phyloP scores from a whole-genome alignment of 2,113 vertebrate genomes.

The Cynopterus brachyotis region DNA sequence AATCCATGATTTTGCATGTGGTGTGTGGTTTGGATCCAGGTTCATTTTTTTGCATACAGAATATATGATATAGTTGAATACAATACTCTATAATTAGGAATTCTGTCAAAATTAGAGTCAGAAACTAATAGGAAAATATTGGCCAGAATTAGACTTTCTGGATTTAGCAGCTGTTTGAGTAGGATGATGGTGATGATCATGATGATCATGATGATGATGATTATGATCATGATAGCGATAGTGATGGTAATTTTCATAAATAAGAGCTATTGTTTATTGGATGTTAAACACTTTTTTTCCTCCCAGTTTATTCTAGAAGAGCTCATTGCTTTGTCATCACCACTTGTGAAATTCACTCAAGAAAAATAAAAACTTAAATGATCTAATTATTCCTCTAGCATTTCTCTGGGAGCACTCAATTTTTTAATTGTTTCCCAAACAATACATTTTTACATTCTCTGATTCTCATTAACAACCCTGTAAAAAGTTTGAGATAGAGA shows the following conservation, averaged over 20 bases:
- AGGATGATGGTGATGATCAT: not conserved
- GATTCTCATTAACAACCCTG: constrained; percentile 24
- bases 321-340: not conserved
- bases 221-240: not conserved
- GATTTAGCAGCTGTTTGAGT: not conserved
- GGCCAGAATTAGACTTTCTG: not conserved
- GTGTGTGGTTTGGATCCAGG: not conserved
- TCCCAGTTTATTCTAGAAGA: not conserved
- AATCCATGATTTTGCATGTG: not conserved
- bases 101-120: not conserved
- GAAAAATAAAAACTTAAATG: not conserved
- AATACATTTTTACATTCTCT: not conserved
- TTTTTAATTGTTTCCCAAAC: constrained; percentile 18
- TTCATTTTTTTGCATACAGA: not conserved
- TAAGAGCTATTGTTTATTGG: not conserved
- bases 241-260: not conserved
- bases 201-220: not conserved
- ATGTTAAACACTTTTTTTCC: not conserved
- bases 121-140: not conserved
- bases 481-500: constrained; percentile 11
- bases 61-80: not conserved
- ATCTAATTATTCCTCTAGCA: not conserved
- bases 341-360: not conserved
- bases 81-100: not conserved
- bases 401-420: not conserved